Conservation (phyloP, 1,140 invertebrate species). For the Microplitis mediator region DNA sequence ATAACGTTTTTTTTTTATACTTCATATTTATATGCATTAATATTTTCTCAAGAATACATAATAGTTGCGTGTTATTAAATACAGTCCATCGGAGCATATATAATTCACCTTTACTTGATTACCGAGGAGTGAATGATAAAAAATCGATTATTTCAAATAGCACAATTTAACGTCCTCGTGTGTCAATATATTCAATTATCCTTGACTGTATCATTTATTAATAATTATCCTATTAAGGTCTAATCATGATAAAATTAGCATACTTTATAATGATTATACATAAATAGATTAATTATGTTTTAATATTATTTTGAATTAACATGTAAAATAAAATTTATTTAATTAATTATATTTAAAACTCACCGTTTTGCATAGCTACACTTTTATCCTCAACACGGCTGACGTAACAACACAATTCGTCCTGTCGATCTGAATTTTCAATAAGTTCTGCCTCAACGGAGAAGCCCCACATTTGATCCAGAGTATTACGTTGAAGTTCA, state of each 20-base stretch:
- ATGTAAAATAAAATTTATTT: no score
- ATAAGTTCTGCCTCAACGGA: constrained; percentile 96
- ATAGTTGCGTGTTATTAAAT: neutral
- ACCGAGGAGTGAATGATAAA: constrained; percentile 29
- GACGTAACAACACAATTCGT: constrained; percentile 96
- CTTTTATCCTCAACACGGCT: constrained; percentile 93
- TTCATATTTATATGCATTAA: neutral
- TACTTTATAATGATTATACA: neutral
- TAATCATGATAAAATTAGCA: constrained; percentile 8
- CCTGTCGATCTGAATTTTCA: constrained; percentile 93
- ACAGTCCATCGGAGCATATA: constrained; percentile 30
- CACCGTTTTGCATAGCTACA: constrained; percentile 94
- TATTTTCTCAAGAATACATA: neutral
- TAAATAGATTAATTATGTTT: no score
- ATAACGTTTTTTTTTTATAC: neutral
- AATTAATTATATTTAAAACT: constrained; percentile 41
- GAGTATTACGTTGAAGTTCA: constrained; percentile 83
- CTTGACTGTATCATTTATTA: constrained; percentile 19
- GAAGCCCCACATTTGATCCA: constrained; percentile 97
- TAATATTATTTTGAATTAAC: no score
- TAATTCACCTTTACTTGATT: constrained; percentile 26
- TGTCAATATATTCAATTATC: neutral
- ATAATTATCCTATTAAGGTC: neutral
- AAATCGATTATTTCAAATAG: constrained; percentile 31
- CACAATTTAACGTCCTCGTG: neutral